These are phyloP conservation scores for Pelobates fuscus DNA, from an alignment of 2,113 vertebrate genomes.

Conservation along the genomic window DNA sequence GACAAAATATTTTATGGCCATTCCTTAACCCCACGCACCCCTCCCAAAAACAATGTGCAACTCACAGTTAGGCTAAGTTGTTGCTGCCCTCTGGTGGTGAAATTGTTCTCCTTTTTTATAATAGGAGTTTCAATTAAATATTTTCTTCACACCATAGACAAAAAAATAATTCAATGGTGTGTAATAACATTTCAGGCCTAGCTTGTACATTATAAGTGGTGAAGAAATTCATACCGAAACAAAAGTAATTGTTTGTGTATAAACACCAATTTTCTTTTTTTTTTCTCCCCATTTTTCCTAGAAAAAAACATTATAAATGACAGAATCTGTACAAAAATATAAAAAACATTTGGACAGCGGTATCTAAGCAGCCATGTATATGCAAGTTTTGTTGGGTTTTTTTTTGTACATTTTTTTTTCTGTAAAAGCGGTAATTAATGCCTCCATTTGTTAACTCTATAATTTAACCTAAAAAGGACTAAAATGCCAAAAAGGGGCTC, in stretches of 20 bases:
- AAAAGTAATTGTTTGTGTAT: conserved; percentile 81
- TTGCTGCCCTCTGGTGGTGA: background rate
- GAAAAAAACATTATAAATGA: conserved; percentile 83
- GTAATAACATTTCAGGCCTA: conserved; percentile 66
- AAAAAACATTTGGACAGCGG: conserved; percentile 80
- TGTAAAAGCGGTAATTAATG: conserved; percentile 74
- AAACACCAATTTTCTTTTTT: conserved; percentile 77
- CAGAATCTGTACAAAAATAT: conserved; percentile 89
- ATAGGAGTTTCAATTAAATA: conserved; percentile 72
- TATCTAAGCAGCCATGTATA: conserved; percentile 84
- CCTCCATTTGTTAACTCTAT: conserved; percentile 67
- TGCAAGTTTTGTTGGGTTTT: conserved; percentile 59
- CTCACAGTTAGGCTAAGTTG: background rate
- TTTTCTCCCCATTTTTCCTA: conserved; percentile 28
- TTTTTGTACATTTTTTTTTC: conserved; percentile 54
- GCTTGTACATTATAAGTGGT: conserved; percentile 76
- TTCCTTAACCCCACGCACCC: too few species aligned
- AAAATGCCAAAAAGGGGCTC: conserved; percentile 71
- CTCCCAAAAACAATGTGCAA: conserved; percentile 9
- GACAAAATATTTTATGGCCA: conserved; percentile 61
- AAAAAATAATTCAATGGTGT: conserved; percentile 69
- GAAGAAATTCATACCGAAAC: conserved; percentile 79
- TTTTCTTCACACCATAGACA: conserved; percentile 77
- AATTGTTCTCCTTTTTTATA: conserved; percentile 61
- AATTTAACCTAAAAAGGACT: conserved; percentile 76